These are phyloP conservation scores for Apamea sordens DNA, from an alignment of 2,888 invertebrate genomes.

Conservation along the genomic window DNA sequence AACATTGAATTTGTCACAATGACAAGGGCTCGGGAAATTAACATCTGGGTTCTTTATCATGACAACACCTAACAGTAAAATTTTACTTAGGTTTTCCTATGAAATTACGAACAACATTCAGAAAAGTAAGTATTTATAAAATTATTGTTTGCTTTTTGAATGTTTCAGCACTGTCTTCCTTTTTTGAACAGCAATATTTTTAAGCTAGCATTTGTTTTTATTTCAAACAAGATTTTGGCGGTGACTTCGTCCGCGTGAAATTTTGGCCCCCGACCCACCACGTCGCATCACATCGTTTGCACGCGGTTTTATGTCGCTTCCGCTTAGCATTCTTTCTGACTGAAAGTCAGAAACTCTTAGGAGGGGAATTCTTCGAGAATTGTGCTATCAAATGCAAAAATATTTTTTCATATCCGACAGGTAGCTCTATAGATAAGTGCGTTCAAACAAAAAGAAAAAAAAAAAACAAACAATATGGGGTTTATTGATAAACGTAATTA, in stretches of 20 bases:
- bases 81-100: neutral
- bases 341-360: neutral
- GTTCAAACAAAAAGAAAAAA: too few species aligned
- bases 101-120: neutral
- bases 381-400: too few species aligned
- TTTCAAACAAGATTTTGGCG: neutral
- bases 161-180: neutral
- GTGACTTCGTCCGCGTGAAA: neutral
- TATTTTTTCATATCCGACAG: too few species aligned
- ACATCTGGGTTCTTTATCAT: slow-evolving; percentile 41
- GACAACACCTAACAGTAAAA: neutral
- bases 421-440: too few species aligned
- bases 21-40: slow-evolving; percentile 47
- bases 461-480: too few species aligned
- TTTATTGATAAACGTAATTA: too few species aligned
- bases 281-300: neutral
- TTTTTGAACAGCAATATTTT: neutral
- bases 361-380: neutral
- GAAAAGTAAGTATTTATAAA: neutral
- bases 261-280: neutral
- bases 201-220: too few species aligned
- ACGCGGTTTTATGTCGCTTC: too few species aligned
- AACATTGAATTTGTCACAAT: slow-evolving; percentile 46
- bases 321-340: neutral
- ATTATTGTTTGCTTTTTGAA: neutral